Conservation (phyloP, 2,888 invertebrate genomes). For the Schizotus pectinicornis region DNA sequence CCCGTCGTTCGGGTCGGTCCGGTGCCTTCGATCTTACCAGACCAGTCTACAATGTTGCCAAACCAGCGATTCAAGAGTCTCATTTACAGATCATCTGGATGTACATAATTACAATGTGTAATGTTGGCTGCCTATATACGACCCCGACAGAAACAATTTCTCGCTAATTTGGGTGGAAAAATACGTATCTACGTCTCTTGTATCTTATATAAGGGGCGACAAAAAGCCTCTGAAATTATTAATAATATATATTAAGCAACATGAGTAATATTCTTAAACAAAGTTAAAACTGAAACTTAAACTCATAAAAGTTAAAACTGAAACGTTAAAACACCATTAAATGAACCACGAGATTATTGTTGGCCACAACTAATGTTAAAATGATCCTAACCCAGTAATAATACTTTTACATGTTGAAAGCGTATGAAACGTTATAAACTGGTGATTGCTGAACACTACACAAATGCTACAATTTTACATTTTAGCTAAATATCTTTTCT, state of each 20-base stretch:
- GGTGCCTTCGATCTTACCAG: too few species aligned
- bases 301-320: constrained; percentile 17
- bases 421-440: constrained; percentile 52
- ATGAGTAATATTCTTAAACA: constrained; percentile 33
- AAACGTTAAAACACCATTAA: constrained; percentile 17
- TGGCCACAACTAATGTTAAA: constrained; percentile 13
- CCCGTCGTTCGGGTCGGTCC: too few species aligned
- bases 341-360: constrained; percentile 7
- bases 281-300: constrained; percentile 16
- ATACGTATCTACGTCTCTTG: too few species aligned
- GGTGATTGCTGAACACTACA: constrained; percentile 50
- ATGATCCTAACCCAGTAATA: constrained; percentile 6
- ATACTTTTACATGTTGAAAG: constrained; percentile 40
- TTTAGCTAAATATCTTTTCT: constrained; percentile 47
- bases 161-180: too few species aligned
- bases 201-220: too few species aligned
- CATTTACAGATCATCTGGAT: too few species aligned
- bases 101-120: too few species aligned
- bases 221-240: constrained; percentile 3
- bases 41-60: too few species aligned
- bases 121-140: too few species aligned
- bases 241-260: constrained; percentile 42
- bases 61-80: too few species aligned
- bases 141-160: too few species aligned
- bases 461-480: constrained; percentile 47